phyloP scores from a whole-genome alignment of 2,797 vertebrate species.

The Clarias pachynema region DNA sequence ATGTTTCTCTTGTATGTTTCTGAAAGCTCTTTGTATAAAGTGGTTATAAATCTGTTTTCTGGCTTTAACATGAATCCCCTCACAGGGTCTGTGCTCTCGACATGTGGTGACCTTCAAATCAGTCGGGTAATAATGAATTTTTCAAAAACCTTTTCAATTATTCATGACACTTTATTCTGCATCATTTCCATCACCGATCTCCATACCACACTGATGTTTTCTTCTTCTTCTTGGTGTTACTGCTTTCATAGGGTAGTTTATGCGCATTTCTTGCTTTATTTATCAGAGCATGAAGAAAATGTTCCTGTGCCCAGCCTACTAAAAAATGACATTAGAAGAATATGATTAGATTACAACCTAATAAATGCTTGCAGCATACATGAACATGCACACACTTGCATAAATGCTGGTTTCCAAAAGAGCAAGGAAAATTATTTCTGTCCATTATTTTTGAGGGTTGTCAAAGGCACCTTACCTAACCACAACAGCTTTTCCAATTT shows the following conservation, averaged over 20 bases:
- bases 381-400: slow-evolving; percentile 18
- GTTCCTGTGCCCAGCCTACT: slow-evolving; percentile 66
- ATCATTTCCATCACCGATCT: slow-evolving; percentile 75
- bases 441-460: slow-evolving; percentile 8
- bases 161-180: slow-evolving; percentile 87
- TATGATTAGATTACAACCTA: slow-evolving; percentile 66
- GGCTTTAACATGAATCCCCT: slow-evolving; percentile 81
- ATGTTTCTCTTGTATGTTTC: slow-evolving; percentile 22
- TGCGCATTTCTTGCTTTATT: slow-evolving; percentile 90
- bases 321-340: slow-evolving; percentile 53
- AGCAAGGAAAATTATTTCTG: slow-evolving; percentile 5
- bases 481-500: slow-evolving; percentile 19
- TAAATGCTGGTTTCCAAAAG: slow-evolving; percentile 9
- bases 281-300: slow-evolving; percentile 79
- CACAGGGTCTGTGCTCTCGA: slow-evolving; percentile 77
- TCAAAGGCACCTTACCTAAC: slow-evolving; percentile 21
- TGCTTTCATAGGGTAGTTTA: slow-evolving; percentile 73
- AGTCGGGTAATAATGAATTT: slow-evolving; percentile 87
- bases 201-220: slow-evolving; percentile 10
- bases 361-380: slow-evolving; percentile 53
- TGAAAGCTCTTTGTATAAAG: slow-evolving; percentile 3
- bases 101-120: slow-evolving; percentile 83
- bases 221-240: slow-evolving; percentile 9
- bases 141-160: slow-evolving; percentile 92
- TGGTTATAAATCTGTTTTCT: slow-evolving; percentile 49